These are phyloP conservation scores for Semaprochilodus insignis DNA, from an alignment of 2,797 vertebrate species.

Conservation along the genomic window DNA sequence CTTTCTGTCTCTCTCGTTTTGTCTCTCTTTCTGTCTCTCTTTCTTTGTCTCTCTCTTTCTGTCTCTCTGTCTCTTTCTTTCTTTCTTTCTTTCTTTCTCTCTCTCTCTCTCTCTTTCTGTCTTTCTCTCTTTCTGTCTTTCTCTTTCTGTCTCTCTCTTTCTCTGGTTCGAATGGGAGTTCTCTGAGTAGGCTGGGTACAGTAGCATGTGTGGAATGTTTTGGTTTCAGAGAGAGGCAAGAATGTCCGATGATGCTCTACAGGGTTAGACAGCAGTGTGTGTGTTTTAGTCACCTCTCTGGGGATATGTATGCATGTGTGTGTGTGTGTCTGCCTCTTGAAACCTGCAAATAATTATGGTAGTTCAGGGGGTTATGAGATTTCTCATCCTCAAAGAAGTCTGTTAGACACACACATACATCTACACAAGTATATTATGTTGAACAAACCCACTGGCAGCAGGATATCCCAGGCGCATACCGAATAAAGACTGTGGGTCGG, in stretches of 20 bases:
- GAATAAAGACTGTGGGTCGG: neutral
- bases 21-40: too few species aligned
- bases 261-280: conserved; percentile 16
- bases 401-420: conserved; percentile 48
- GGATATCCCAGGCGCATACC: neutral
- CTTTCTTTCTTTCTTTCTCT: too few species aligned
- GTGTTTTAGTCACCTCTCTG: neutral
- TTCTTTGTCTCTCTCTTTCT: too few species aligned
- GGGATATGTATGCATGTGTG: conserved; percentile 22
- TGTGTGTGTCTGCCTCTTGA: conserved; percentile 27
- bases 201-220: conserved; percentile 36
- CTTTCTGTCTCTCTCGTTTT: too few species aligned
- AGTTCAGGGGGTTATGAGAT: conserved; percentile 28
- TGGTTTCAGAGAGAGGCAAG: conserved; percentile 14
- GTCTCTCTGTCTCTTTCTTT: too few species aligned
- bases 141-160: too few species aligned
- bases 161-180: neutral
- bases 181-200: conserved; percentile 16
- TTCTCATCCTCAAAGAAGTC: conserved; percentile 50
- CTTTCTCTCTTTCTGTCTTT: too few species aligned
- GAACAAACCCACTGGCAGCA: neutral
- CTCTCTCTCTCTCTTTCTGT: too few species aligned
- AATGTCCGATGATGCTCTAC: neutral
- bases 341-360: conserved; percentile 55
- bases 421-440: neutral